Evolutionary conservation across 2,797 vertebrate species (phyloP).

Genomic region (Lacerta agilis): DNA sequence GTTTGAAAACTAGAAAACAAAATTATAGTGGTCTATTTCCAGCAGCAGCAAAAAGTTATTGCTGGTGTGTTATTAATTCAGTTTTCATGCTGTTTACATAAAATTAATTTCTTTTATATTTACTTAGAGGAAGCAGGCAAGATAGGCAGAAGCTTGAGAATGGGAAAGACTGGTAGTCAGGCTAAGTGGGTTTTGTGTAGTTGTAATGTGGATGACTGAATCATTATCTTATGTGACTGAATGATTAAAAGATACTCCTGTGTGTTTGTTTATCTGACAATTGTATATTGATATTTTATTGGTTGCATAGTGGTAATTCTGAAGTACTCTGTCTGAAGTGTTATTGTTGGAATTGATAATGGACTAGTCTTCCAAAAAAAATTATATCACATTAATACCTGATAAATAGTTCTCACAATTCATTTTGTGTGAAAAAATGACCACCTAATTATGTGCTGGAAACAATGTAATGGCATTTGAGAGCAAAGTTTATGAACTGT

Average conservation of each 20-base stretch:
- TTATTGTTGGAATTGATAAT: background rate
- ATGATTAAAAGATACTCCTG: background rate
- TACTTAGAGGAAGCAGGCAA: background rate
- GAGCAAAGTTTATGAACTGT: background rate
- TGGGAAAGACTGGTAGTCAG: background rate
- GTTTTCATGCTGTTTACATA: constrained; percentile 29
- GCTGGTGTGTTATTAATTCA: constrained; percentile 76
- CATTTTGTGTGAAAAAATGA: background rate
- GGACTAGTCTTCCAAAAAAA: background rate
- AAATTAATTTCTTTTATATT: constrained; percentile 11
- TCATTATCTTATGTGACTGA: background rate
- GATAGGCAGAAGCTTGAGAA: background rate
- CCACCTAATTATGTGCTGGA: background rate
- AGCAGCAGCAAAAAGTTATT: constrained; percentile 68
- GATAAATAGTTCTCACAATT: background rate
- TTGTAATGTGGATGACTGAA: constrained; percentile 18
- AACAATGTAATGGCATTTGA: background rate
- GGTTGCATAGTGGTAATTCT: background rate
- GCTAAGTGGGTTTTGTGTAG: constrained; percentile 32
- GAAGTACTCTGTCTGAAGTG: background rate
- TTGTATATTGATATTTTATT: background rate
- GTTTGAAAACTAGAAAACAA: constrained; percentile 43
- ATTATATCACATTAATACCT: background rate
- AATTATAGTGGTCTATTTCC: constrained; percentile 60
- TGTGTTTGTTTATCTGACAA: background rate